Percentiles rank a stretch among this genome's conserved stretches.
phyloP scores from a whole-genome alignment of 2,113 vertebrate genomes.

The Paradoxurus hermaphroditus region DNA sequence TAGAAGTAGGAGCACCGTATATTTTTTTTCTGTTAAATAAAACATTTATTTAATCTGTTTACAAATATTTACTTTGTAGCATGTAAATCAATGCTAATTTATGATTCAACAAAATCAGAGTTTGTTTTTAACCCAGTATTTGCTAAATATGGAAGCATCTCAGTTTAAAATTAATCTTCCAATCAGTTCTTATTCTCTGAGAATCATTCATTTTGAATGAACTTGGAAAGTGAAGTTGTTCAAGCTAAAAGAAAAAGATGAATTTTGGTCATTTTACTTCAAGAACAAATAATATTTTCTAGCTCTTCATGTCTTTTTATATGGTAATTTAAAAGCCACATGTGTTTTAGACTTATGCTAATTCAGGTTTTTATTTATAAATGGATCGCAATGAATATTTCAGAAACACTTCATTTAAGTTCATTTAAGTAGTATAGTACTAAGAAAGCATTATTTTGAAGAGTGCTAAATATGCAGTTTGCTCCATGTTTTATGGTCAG shows the following conservation, averaged over 20 bases:
- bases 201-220: slow-evolving; percentile 49
- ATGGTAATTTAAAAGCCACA: not conserved
- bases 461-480: not conserved
- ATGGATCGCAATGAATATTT: not conserved
- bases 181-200: slow-evolving; percentile 46
- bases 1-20: not conserved
- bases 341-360: slow-evolving; percentile 17
- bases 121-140: slow-evolving; percentile 33
- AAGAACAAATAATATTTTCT: slow-evolving; percentile 15
- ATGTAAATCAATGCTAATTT: slow-evolving; percentile 37
- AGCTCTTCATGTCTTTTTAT: slow-evolving; percentile 4
- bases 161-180: slow-evolving; percentile 48
- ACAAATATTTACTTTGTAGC: slow-evolving; percentile 5
- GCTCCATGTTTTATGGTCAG: slow-evolving; percentile 3
- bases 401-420: slow-evolving; percentile 18
- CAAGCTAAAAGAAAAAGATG: not conserved
- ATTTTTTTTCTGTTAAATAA: slow-evolving; percentile 35
- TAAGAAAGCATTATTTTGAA: not conserved
- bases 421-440: not conserved
- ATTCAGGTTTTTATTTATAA: slow-evolving; percentile 38
- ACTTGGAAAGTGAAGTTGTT: slow-evolving; percentile 25
- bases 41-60: slow-evolving; percentile 40
- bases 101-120: slow-evolving; percentile 37
- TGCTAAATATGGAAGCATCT: slow-evolving; percentile 33
- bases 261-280: slow-evolving; percentile 20